A percentile compares a stretch with the other conserved stretches of the same genome.
Conservation (phyloP, 2,797 vertebrate species). For the Vireo griseus region DNA sequence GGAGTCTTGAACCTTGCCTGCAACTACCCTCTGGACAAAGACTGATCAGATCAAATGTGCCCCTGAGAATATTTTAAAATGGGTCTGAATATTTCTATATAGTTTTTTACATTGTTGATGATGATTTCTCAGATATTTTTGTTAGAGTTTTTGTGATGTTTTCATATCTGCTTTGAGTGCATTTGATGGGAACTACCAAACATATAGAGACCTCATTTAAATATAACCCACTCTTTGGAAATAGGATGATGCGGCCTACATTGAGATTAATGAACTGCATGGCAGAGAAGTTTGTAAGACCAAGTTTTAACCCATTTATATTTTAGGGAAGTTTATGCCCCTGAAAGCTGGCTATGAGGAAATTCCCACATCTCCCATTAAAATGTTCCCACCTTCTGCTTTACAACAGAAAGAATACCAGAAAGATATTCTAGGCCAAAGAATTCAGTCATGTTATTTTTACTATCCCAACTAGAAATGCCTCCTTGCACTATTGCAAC, state of each 20-base stretch:
- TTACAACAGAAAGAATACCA: constrained; percentile 14
- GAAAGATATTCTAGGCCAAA: constrained; percentile 21
- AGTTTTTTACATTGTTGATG: not conserved
- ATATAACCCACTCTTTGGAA: not conserved
- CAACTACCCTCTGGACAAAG: not conserved
- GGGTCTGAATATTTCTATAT: not conserved
- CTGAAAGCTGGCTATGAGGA: not conserved
- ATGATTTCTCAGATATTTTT: not conserved
- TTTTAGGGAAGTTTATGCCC: not conserved
- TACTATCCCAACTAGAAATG: constrained; percentile 25
- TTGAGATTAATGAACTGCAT: not conserved
- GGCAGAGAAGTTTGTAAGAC: not conserved
- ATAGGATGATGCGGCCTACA: not conserved
- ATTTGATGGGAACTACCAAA: not conserved
- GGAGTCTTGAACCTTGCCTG: not conserved
- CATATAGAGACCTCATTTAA: not conserved
- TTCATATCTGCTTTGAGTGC: not conserved
- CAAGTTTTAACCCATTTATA: not conserved
- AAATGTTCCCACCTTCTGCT: constrained; percentile 13
- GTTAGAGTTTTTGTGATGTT: not conserved
- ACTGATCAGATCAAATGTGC: not conserved
- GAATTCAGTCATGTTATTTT: constrained; percentile 56
- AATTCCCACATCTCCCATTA: constrained; percentile 39
- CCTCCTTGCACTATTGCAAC: constrained; percentile 56
- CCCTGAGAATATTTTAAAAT: not conserved